phyloP scores from a whole-genome alignment of 2,113 vertebrate species.

The Nothoprocta perdicaria region DNA sequence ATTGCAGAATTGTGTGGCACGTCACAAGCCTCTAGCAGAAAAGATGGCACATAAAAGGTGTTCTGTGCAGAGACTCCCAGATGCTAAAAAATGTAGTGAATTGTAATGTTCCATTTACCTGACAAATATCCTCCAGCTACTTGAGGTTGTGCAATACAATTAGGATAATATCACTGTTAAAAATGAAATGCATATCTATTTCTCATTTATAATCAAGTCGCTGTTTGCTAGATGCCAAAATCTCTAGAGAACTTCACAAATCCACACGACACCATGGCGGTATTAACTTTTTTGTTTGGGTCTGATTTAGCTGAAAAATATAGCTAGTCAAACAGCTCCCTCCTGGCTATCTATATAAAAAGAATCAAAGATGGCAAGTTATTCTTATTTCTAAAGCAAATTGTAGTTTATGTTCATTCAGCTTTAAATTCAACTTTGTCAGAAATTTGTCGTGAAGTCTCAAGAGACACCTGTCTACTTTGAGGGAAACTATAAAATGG shows the following conservation, averaged over 20 bases:
- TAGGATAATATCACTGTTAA: neutral
- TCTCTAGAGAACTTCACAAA: conserved; percentile 21
- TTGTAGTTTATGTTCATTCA: neutral
- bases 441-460: neutral
- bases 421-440: neutral
- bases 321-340: neutral
- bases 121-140: neutral
- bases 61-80: neutral
- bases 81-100: neutral
- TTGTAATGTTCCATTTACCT: neutral
- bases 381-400: conserved; percentile 10
- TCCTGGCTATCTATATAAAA: neutral
- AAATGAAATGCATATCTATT: neutral
- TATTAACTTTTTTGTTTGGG: neutral
- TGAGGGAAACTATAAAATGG: neutral
- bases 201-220: neutral
- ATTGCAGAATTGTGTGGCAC: neutral
- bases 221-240: neutral
- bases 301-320: conserved; percentile 42
- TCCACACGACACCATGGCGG: neutral
- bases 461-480: neutral
- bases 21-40: neutral
- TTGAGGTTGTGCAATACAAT: neutral
- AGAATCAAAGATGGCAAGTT: neutral
- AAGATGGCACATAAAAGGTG: neutral